A percentile compares a stretch with the other conserved stretches of the same genome.
Evolutionary conservation across 2,113 vertebrate species (phyloP).

Genomic region (Alouatta palliata): DNA sequence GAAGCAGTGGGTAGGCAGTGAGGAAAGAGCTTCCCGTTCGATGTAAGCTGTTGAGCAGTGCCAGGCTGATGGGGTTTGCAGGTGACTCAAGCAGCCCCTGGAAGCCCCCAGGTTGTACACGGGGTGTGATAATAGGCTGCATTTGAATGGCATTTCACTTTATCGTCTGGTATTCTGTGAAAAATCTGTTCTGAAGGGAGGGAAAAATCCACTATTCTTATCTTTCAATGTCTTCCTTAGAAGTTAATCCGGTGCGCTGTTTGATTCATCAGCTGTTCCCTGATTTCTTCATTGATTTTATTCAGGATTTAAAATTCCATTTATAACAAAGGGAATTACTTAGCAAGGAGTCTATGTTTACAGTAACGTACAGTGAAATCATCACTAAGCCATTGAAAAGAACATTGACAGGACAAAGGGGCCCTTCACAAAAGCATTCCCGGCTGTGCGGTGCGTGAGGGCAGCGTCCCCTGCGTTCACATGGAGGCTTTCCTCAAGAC

Average conservation of each 20-base stretch:
- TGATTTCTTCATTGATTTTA: background rate
- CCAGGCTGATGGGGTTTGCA: background rate
- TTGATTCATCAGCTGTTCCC: background rate
- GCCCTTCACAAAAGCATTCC: background rate
- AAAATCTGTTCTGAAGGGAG: background rate
- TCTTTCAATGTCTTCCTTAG: background rate
- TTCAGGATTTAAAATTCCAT: background rate
- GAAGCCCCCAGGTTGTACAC: too few relatives aligned
- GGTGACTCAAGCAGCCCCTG: background rate
- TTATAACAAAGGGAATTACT: background rate
- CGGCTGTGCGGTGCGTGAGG: fast-evolving
- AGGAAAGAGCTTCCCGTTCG: fast-evolving
- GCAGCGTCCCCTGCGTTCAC: background rate
- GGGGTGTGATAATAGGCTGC: fast-evolving
- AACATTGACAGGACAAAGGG: background rate
- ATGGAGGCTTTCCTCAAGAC: too few relatives aligned
- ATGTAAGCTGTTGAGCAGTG: background rate
- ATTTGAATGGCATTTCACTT: background rate
- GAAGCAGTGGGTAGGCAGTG: too few relatives aligned
- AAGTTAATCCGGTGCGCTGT: background rate
- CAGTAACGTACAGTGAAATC: background rate
- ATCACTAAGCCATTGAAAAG: background rate
- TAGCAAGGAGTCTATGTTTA: background rate
- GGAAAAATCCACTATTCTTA: background rate
- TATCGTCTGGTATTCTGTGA: background rate